Evolutionary conservation across 2,113 vertebrate species (phyloP).

Genomic region (Dasyurus viverrinus): DNA sequence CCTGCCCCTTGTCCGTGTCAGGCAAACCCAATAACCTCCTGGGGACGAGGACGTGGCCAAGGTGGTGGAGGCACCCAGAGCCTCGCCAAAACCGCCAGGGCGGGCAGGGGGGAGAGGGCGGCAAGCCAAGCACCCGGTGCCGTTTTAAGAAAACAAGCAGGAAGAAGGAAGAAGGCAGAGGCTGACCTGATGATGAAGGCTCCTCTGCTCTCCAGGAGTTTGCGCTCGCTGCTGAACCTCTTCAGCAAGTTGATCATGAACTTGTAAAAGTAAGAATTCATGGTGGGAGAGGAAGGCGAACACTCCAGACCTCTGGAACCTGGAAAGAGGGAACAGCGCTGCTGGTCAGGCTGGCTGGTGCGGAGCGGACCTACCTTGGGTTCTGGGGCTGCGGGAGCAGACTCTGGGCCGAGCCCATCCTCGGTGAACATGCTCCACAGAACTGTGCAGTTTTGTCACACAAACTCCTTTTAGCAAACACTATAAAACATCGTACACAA

Average conservation of each 20-base stretch:
- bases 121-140: accelerated
- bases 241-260: constrained; percentile 99
- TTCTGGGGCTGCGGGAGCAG: no score
- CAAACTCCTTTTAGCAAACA: neutral
- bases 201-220: constrained; percentile 94
- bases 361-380: no score
- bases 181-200: constrained; percentile 96
- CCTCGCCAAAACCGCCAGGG: no score
- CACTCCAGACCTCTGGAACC: constrained; percentile 89
- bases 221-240: constrained; percentile 95
- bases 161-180: accelerated
- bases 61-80: no score
- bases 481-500: neutral
- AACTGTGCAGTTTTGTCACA: neutral
- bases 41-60: no score
- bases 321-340: constrained; percentile 61
- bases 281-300: constrained; percentile 97
- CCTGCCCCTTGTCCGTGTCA: no score
- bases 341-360: neutral
- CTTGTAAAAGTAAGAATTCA: constrained; percentile 99
- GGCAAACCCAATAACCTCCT: no score
- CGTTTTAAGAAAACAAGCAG: neutral
- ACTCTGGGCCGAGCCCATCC: neutral
- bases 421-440: neutral
- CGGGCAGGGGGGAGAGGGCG: neutral